A percentile compares a stretch with the other conserved stretches of the same genome.
phyloP scores from a whole-genome alignment of 2,113 vertebrate genomes.

The Saccopteryx leptura region DNA sequence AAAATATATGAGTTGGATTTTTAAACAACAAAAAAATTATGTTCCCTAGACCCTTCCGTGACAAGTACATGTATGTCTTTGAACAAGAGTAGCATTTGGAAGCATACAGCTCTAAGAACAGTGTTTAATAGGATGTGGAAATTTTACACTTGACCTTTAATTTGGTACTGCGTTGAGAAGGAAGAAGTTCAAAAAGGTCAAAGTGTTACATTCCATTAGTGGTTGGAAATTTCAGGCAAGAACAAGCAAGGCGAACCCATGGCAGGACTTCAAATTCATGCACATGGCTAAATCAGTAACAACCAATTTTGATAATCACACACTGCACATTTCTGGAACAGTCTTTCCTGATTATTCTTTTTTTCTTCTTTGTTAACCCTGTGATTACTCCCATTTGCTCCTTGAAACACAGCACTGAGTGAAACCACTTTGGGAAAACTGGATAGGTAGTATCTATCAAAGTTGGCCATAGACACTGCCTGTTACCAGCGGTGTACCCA shows the following conservation, averaged over 20 bases:
- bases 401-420: not conserved
- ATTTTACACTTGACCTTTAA: constrained; percentile 80
- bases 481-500: not conserved
- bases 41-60: not conserved
- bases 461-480: not conserved
- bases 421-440: not conserved
- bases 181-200: constrained; percentile 70
- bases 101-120: not conserved
- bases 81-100: constrained; percentile 40
- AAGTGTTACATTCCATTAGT: constrained; percentile 73
- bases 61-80: not conserved
- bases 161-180: not conserved
- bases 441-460: not conserved
- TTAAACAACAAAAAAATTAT: not conserved
- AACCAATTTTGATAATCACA: not conserved
- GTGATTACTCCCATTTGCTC: not conserved
- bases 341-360: not conserved
- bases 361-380: not conserved
- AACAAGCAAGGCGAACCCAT: constrained; percentile 23
- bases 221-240: constrained; percentile 73
- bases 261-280: constrained; percentile 62
- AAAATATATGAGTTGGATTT: not conserved
- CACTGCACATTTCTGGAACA: not conserved
- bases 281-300: not conserved
- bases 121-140: constrained; percentile 65